Conservation (phyloP, 2,113 vertebrate species). For the Dryoscopus gambensis region DNA sequence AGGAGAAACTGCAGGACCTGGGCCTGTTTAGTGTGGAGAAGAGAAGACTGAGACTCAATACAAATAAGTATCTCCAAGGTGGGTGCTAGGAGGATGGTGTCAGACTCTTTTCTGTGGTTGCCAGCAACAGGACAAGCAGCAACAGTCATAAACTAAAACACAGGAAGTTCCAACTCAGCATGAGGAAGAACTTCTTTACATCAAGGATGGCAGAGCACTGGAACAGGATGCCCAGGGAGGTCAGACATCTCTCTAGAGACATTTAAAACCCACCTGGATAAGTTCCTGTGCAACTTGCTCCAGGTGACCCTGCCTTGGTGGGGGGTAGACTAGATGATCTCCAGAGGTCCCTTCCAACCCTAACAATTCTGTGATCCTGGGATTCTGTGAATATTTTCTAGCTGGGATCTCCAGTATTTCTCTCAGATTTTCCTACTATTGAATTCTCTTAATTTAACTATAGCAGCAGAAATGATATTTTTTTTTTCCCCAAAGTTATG, state of each 20-base stretch:
- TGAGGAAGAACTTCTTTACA: background rate
- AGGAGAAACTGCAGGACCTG: background rate
- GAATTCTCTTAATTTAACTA: background rate
- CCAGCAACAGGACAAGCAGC: rapidly evolving
- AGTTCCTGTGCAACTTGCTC: background rate
- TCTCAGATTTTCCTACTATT: background rate
- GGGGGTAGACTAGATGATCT: background rate
- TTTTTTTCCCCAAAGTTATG: background rate
- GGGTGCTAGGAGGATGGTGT: background rate
- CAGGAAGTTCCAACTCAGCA: background rate
- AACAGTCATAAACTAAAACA: background rate
- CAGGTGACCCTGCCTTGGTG: background rate
- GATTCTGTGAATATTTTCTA: background rate
- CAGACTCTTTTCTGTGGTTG: background rate
- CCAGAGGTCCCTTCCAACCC: background rate
- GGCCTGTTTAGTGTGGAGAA: background rate
- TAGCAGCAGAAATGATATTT: background rate
- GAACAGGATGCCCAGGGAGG: background rate
- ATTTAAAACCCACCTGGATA: background rate
- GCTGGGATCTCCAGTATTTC: background rate
- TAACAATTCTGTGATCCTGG: background rate
- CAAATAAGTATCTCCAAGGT: background rate
- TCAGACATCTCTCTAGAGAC: background rate
- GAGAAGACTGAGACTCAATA: background rate
- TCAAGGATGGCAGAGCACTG: background rate